Evolutionary conservation across 1,140 invertebrate genomes (phyloP).

Genomic region (Parapsyche elsis): DNA sequence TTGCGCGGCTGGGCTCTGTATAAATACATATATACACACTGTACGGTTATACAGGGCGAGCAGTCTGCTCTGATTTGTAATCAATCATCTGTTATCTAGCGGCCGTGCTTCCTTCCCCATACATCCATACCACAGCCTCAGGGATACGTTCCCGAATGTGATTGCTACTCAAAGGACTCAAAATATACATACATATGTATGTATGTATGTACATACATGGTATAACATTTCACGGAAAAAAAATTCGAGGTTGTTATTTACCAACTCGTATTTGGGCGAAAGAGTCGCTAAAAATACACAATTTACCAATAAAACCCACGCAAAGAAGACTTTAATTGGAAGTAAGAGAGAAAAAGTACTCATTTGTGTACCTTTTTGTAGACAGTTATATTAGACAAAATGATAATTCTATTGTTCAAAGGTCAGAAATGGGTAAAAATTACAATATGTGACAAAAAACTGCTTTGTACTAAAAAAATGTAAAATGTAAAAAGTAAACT

Average conservation of each 20-base stretch:
- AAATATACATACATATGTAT: slow-evolving; percentile 14
- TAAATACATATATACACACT: background rate
- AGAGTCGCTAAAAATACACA: background rate
- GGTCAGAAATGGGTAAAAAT: no score
- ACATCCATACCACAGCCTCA: background rate
- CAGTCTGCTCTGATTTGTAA: slow-evolving; percentile 51
- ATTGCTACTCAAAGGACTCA: slow-evolving; percentile 42
- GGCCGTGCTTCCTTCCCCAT: slow-evolving; percentile 35
- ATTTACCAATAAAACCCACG: background rate
- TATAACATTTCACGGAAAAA: no score
- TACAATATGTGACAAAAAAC: no score
- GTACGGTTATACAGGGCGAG: background rate
- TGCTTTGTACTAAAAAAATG: no score
- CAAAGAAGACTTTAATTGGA: background rate
- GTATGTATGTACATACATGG: background rate
- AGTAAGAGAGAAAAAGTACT: slow-evolving; percentile 19
- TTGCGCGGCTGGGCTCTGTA: background rate
- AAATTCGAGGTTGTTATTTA: no score
- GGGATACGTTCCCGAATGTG: slow-evolving; percentile 29
- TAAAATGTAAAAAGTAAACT: no score
- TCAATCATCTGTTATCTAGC: slow-evolving; percentile 56
- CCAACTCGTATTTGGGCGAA: background rate
- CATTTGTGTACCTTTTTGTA: no score
- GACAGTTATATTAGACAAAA: no score
- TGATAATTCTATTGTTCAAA: no score